A percentile compares a stretch with the other conserved stretches of the same genome.
These are phyloP conservation scores for Delichon dasypus DNA, from an alignment of 2,797 vertebrate species.

Conservation along the genomic window DNA sequence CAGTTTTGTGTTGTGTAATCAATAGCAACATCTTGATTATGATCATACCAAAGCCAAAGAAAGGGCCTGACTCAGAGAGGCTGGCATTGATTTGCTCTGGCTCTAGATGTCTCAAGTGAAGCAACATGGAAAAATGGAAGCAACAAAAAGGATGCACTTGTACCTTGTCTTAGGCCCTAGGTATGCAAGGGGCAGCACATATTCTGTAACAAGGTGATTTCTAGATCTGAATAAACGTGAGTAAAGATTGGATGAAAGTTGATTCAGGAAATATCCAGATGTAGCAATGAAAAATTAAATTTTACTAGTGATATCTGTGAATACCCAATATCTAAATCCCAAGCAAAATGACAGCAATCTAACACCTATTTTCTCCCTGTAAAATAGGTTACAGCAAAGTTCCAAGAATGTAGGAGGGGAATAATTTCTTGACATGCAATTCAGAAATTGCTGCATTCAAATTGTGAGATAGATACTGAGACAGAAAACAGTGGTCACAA, in stretches of 20 bases:
- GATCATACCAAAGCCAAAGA: not conserved
- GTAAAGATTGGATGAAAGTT: not conserved
- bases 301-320: not conserved
- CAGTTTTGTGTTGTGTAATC: constrained; percentile 16
- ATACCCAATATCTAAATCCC: not conserved
- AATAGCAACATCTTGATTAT: not conserved
- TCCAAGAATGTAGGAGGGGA: not conserved
- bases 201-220: not conserved
- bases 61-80: not conserved
- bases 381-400: not conserved
- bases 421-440: not conserved
- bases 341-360: not conserved
- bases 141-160: not conserved
- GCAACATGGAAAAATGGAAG: not conserved
- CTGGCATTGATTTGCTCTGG: not conserved
- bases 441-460: not conserved
- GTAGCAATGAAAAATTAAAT: not conserved
- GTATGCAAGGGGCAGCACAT: not conserved
- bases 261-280: not conserved
- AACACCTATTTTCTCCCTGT: not conserved
- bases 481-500: not conserved
- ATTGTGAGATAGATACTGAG: not conserved
- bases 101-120: not conserved
- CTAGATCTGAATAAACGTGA: not conserved
- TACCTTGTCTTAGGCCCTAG: not conserved